Evolutionary conservation across 2,888 invertebrate genomes (phyloP), one percentile per base, ranked within the genome.

Genomic region (Aspidapion aeneum): DNA sequence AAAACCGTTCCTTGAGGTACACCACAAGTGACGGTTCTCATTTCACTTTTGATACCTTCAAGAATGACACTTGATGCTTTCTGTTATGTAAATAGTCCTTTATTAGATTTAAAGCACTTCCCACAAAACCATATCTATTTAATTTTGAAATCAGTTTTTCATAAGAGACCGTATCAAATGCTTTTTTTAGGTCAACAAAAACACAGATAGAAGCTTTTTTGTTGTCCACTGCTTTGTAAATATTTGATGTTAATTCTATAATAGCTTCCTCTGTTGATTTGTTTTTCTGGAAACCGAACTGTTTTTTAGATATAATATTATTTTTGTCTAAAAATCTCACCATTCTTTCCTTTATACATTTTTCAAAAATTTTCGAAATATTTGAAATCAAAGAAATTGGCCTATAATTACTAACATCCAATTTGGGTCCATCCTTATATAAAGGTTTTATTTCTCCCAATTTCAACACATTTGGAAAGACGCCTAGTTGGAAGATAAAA

Each of bases 61-160:
- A 59, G 56, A 17, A 55, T 17, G 17, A 59, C 60, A 59, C 19
- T 55, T 59, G n/a, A n/a, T 59, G 60, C n/a, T 50, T n/a, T 59
- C 54, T 59, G 7, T 54, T 54, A 7, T 48, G n/a, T 21, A 58
- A 20, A 57, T 61, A 57, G 5, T 58, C 57, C 58, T 61, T 21
- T 57, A 62, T 17, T 12, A 61, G 51, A n/a, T n/a, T n/a, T n/a
- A n/a, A n/a, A n/a, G n/a, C n/a, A n/a, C n/a, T n/a, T n/a, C n/a
- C n/a, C n/a, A n/a, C n/a, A n/a, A n/a, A n/a, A n/a, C n/a, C n/a
- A n/a, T n/a, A n/a, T n/a, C n/a, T n/a, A n/a, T n/a, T n/a, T n/a
- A n/a, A 12, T 48, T 48, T 48, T 48, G 9, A 12, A 12, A 48
- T 48, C n/a, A 48, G 49, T 48, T 48, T 48, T 9, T 9, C 49